phyloP scores from a whole-genome alignment of 2,113 vertebrate species.

The Melanerpes formicivorus region DNA sequence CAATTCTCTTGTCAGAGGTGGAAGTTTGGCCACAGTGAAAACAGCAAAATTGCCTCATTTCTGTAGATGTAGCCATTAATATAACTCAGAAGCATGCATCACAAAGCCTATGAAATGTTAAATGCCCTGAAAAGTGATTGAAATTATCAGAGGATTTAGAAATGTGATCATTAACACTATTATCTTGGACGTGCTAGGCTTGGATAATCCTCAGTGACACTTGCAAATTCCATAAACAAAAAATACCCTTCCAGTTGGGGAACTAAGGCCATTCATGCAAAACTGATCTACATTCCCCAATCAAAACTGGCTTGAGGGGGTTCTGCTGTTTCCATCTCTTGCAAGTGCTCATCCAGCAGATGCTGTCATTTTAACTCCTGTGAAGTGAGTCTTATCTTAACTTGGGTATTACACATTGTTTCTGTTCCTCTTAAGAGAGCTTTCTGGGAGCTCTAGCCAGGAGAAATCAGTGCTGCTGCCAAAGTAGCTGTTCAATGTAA shows the following conservation, averaged over 20 bases:
- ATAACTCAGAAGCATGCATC: background rate
- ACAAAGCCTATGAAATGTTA: background rate
- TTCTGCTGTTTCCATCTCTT: slow-evolving; percentile 6
- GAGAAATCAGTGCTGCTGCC: background rate
- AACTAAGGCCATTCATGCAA: background rate
- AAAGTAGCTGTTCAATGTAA: background rate
- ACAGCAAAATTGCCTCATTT: background rate
- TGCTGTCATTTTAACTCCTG: background rate
- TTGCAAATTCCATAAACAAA: background rate
- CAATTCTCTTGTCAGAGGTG: background rate
- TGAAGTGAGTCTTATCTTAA: background rate
- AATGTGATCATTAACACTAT: background rate
- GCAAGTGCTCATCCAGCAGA: background rate
- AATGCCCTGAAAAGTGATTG: background rate
- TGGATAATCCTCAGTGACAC: slow-evolving; percentile 16
- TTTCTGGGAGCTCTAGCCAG: background rate
- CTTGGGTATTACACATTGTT: background rate
- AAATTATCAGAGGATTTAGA: slow-evolving; percentile 5
- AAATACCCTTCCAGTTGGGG: background rate
- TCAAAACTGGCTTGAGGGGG: slow-evolving; percentile 12
- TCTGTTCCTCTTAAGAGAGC: background rate
- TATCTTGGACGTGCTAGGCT: background rate
- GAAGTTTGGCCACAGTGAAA: background rate
- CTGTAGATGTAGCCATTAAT: background rate
- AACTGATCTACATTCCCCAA: slow-evolving; percentile 25